A percentile compares a stretch with the other conserved stretches of the same genome.
Conservation (phyloP, 1,140 invertebrate species). For the Aleiodes sp. region DNA sequence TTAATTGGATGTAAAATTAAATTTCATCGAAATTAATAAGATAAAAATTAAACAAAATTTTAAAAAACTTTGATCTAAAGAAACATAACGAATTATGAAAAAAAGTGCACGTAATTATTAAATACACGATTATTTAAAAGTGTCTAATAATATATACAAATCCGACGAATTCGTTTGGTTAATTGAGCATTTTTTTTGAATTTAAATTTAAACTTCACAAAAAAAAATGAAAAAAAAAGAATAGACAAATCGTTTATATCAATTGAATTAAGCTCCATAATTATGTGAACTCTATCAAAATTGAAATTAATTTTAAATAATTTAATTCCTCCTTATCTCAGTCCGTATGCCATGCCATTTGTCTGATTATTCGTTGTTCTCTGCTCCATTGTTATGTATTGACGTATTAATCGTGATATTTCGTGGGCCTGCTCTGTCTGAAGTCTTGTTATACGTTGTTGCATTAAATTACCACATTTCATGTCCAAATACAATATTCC, state of each 20-base stretch:
- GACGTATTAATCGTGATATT: constrained; percentile 92
- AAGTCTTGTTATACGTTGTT: constrained; percentile 92
- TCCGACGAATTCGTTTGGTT: constrained; percentile 46
- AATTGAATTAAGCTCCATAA: too few species aligned
- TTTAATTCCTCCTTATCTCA: constrained; percentile 50
- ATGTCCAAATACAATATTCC: constrained; percentile 94
- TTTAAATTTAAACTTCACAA: neutral
- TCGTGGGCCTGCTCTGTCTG: constrained; percentile 97
- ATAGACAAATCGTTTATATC: too few species aligned
- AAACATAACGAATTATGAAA: neutral
- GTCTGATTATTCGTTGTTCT: constrained; percentile 58
- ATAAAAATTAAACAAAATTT: neutral
- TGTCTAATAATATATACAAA: constrained; percentile 55
- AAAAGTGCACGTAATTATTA: neutral
- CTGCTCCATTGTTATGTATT: constrained; percentile 92
- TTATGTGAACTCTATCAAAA: neutral
- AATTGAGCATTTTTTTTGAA: constrained; percentile 32
- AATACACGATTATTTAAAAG: constrained; percentile 38
- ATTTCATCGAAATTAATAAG: neutral
- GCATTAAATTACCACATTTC: constrained; percentile 96
- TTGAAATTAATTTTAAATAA: neutral
- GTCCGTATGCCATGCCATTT: constrained; percentile 52
- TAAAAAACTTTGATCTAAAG: neutral
- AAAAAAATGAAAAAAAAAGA: neutral
- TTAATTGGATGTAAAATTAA: neutral